These are phyloP conservation scores for Scaptomyza polygonia DNA, from an alignment of 2,888 invertebrate species.

Conservation along the genomic window DNA sequence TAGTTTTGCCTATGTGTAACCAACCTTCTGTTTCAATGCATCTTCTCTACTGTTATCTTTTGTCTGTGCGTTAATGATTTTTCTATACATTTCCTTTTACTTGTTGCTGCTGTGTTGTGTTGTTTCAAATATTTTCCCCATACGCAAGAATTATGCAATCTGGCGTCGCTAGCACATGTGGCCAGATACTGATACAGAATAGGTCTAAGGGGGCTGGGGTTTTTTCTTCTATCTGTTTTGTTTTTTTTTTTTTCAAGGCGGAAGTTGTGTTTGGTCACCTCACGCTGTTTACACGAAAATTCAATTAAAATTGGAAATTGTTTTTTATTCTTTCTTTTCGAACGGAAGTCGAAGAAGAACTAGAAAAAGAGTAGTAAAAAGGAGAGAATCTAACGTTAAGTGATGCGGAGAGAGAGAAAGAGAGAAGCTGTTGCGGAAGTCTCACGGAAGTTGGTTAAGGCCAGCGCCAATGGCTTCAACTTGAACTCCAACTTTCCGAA, in stretches of 20 bases:
- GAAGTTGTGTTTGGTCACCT: conserved; percentile 60
- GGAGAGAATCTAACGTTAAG: conserved; percentile 10
- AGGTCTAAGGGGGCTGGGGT: conserved; percentile 1
- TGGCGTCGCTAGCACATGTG: conserved; percentile 67
- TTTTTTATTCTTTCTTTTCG: conserved; percentile 22
- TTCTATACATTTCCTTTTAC: conserved; percentile 74
- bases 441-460: conserved; percentile 78
- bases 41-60: conserved; percentile 64
- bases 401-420: background rate
- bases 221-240: no score
- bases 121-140: no score
- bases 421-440: conserved; percentile 64
- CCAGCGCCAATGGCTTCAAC: conserved; percentile 40
- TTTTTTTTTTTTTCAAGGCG: conserved; percentile 19
- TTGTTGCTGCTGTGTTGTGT: conserved; percentile 26
- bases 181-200: conserved; percentile 40
- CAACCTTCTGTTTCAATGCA: conserved; percentile 20
- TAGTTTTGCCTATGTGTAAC: conserved; percentile 38
- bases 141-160: conserved; percentile 70
- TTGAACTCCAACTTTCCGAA: conserved; percentile 12
- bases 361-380: background rate
- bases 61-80: conserved; percentile 74
- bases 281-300: conserved; percentile 73
- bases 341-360: conserved; percentile 49
- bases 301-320: conserved; percentile 73